Evolutionary conservation across 2,113 vertebrate species (phyloP).

Genomic region (Saimiri boliviensis): DNA sequence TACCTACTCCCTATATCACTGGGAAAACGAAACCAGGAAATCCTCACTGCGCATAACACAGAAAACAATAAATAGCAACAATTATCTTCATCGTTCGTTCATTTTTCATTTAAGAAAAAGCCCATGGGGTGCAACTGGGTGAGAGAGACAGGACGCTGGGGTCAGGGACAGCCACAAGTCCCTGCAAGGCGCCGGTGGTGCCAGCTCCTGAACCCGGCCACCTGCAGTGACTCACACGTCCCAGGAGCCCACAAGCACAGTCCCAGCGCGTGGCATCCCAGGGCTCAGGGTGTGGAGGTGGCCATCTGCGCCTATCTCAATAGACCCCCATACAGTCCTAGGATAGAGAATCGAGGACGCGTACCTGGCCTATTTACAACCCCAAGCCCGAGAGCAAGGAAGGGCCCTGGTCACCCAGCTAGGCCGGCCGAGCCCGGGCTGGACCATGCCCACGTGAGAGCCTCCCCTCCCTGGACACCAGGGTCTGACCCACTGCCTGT

Average conservation of each 20-base stretch:
- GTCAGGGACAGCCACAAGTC: not conserved
- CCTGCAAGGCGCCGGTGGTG: no score
- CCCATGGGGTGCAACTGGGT: not conserved
- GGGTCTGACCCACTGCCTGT: no score
- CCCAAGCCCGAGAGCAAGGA: not conserved
- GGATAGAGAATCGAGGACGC: accelerated
- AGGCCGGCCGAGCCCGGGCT: not conserved
- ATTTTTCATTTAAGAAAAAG: not conserved
- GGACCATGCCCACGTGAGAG: not conserved
- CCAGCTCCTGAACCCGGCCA: not conserved
- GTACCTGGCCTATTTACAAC: not conserved
- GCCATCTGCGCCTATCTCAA: not conserved
- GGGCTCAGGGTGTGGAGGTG: not conserved
- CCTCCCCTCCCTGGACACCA: not conserved
- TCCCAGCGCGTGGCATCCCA: not conserved
- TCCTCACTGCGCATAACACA: not conserved
- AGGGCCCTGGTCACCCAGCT: not conserved
- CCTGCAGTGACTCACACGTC: not conserved
- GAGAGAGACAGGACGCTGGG: not conserved
- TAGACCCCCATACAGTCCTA: not conserved
- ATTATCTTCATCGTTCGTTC: not conserved
- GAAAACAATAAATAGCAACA: no score
- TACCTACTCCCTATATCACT: not conserved
- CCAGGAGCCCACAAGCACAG: not conserved
- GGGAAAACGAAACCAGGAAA: not conserved